phyloP scores from a whole-genome alignment of 2,888 invertebrate genomes.

The Amphimallon solstitiale region DNA sequence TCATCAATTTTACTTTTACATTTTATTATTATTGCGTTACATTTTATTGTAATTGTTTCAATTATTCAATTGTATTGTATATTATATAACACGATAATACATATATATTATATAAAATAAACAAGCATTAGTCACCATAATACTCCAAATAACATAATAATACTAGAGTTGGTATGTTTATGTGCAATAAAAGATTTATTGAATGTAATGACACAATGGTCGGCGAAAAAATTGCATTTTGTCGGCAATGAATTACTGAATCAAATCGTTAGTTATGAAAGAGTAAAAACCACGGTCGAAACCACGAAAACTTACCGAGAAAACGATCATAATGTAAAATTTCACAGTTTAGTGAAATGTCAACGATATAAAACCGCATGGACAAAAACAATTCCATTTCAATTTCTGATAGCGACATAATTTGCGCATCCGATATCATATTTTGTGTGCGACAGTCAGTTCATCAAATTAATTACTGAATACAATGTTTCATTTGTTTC shows the following conservation, averaged over 20 bases:
- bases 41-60: no score
- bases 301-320: slow-evolving; percentile 38
- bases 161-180: no score
- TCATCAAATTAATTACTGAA: slow-evolving; percentile 19
- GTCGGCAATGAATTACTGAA: slow-evolving; percentile 35
- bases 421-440: slow-evolving; percentile 13
- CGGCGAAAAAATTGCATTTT: slow-evolving; percentile 27
- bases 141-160: no score
- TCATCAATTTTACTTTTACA: no score
- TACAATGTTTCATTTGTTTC: not conserved
- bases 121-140: no score
- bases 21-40: no score
- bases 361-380: slow-evolving; percentile 39
- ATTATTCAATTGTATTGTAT: no score
- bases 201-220: slow-evolving; percentile 26
- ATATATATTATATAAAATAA: no score
- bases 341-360: slow-evolving; percentile 38
- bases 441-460: slow-evolving; percentile 2
- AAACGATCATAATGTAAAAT: slow-evolving; percentile 36
- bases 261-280: slow-evolving; percentile 38
- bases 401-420: slow-evolving; percentile 24
- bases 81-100: no score
- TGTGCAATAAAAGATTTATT: not conserved
- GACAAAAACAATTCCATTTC: slow-evolving; percentile 32
- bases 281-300: slow-evolving; percentile 36